Evolutionary conservation across 2,113 vertebrate species (phyloP).

Genomic region (Rynchops niger): DNA sequence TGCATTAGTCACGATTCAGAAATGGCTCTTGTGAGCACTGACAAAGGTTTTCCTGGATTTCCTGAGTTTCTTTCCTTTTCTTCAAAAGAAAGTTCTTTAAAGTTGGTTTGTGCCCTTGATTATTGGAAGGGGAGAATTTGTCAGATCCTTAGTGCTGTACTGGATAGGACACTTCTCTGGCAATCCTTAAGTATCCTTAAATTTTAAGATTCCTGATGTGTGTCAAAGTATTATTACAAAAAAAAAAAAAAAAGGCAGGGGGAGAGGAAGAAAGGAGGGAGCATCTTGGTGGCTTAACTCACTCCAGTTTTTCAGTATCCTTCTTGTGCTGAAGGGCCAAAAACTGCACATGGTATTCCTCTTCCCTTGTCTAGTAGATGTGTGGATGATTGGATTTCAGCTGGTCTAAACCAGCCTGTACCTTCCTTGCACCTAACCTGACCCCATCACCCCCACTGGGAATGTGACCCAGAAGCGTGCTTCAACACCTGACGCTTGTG

Average conservation of each 20-base stretch:
- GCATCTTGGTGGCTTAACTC: not conserved
- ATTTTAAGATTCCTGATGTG: not conserved
- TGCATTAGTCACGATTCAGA: not conserved
- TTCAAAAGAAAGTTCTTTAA: not conserved
- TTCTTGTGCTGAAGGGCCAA: not conserved
- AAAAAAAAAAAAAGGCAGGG: not conserved
- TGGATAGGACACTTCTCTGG: not conserved
- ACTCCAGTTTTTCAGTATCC: not conserved
- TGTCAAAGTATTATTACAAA: not conserved
- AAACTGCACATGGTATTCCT: fast-evolving
- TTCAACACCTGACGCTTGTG: fast-evolving
- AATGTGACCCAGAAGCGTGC: not conserved
- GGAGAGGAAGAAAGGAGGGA: not conserved
- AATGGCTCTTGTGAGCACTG: not conserved
- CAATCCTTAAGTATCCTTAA: not conserved
- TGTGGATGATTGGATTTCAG: not conserved
- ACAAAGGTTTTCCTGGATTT: not conserved
- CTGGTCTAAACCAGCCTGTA: not conserved
- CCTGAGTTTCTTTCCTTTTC: not conserved
- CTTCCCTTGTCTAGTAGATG: not conserved
- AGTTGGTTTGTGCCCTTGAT: not conserved
- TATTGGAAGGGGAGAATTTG: not conserved
- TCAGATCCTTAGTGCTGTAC: not conserved
- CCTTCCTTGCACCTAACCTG: not conserved
- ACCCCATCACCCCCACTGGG: not conserved